Evolutionary conservation across 2,113 vertebrate species (phyloP).

Genomic region (Perognathus longimembris): DNA sequence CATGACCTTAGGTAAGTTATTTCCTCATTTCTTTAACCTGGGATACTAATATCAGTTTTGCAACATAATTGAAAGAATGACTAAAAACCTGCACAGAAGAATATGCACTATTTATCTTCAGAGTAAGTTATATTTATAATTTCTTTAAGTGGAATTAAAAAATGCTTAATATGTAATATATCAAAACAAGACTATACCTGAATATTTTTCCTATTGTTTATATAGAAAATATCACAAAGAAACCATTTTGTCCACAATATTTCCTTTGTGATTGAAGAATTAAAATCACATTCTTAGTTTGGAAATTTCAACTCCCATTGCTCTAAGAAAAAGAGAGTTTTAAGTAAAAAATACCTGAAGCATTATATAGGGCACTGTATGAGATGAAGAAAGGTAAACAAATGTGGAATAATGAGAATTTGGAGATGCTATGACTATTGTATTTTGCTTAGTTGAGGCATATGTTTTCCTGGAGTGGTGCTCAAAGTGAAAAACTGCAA

Average conservation of each 20-base stretch:
- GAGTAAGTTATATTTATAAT: not conserved
- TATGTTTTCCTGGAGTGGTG: not conserved
- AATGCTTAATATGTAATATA: not conserved
- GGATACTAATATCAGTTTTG: not conserved
- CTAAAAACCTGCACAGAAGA: not conserved
- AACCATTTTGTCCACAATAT: not conserved
- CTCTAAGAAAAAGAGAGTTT: too few species aligned
- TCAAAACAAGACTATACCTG: not conserved
- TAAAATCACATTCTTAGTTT: not conserved
- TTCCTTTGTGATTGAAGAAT: slow-evolving; percentile 6
- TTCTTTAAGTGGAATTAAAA: not conserved
- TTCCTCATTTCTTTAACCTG: not conserved
- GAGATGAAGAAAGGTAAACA: not conserved
- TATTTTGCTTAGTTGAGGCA: not conserved
- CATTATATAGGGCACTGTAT: not conserved
- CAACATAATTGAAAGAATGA: not conserved
- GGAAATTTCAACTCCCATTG: slow-evolving; percentile 20
- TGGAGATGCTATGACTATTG: not conserved
- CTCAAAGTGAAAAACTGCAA: slow-evolving; percentile 5
- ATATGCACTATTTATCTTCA: not conserved
- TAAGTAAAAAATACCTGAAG: not conserved
- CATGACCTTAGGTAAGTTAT: not conserved
- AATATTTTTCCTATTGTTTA: not conserved
- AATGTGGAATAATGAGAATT: not conserved
- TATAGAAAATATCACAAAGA: not conserved